Evolutionary conservation across 37 sponge, comb jelly and placozoan genomes (phyloP), one percentile per base, ranked within the genome.

Genomic region (Aphrocallistes beatrix): DNA sequence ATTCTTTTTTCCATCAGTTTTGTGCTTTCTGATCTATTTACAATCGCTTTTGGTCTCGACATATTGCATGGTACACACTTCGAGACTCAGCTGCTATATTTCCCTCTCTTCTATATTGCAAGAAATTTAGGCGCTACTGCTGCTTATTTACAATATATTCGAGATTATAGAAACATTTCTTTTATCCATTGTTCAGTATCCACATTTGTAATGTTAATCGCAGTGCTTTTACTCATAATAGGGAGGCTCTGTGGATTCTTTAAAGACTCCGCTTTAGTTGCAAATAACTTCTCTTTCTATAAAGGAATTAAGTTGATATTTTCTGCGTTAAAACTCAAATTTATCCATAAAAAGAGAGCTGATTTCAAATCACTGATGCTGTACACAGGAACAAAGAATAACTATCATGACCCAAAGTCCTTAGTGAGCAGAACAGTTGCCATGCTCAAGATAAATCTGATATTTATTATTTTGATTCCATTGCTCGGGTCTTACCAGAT

Each of bases 261-360:
- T 60, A 60, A 60, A 60, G 75, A 60, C 75, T 60, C 75, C 25
- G 75, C 75, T 32, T 25, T 60, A 19, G 75, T 30, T 60, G 75
- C 8, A 19, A 60, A 60, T 30, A 60, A 60, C n/a, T 60, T 60
- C 75, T 60, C 75, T 32, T 60, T 60, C n/a, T 60, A 28, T 6
- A 60, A 60, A 19, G 75, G 75, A 8, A 25, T 60, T 19, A 60
- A 60, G n/a, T 28, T 60, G 8, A 25, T 60, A 13, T 25, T 60
- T 32, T 21, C 75, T 32, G 75, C 75, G 34, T 60, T 60, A 25
- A 21, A 32, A 30, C 75, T 60, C 3, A 60, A 30, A 28, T 60
- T 60, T 60, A 25, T 32, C 34, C 6, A 28, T 32, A 60, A 28
- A 6, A 60, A 60, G 21, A 60, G n/a, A 13, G 34, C 75, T 6